Percentiles rank a stretch among this genome's conserved stretches.
Evolutionary conservation across 2,888 invertebrate genomes (phyloP).

Genomic region (Cephalotes varians): DNA sequence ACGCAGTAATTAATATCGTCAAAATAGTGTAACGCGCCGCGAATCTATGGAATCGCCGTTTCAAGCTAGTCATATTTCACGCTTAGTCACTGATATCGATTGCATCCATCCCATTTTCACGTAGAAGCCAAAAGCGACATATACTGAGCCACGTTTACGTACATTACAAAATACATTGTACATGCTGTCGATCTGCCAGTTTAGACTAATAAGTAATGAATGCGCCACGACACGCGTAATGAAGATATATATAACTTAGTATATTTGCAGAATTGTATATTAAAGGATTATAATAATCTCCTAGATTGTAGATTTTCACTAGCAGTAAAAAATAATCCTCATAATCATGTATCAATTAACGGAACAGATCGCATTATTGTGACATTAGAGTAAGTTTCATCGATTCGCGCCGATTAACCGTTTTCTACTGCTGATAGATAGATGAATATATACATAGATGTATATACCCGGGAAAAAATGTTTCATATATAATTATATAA

Average conservation of each 20-base stretch:
- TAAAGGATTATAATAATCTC: constrained; percentile 26
- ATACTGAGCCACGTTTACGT: constrained; percentile 51
- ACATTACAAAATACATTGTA: constrained; percentile 41
- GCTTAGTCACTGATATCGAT: constrained; percentile 60
- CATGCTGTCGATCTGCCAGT: constrained; percentile 54
- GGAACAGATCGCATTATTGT: constrained; percentile 21
- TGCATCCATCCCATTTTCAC: constrained; percentile 41
- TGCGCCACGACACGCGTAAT: constrained; percentile 11
- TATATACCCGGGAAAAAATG: too few species aligned
- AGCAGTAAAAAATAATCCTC: constrained; percentile 51
- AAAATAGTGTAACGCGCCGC: constrained; percentile 37
- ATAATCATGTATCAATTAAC: constrained; percentile 19
- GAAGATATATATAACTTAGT: constrained; percentile 24
- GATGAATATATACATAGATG: not conserved
- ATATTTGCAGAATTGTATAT: not conserved
- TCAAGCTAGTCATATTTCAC: constrained; percentile 70
- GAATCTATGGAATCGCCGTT: constrained; percentile 63
- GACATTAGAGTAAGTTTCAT: constrained; percentile 38
- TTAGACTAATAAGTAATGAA: constrained; percentile 34
- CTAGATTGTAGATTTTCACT: constrained; percentile 53
- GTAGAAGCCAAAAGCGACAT: constrained; percentile 35
- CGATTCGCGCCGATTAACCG: not conserved
- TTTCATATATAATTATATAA: too few species aligned
- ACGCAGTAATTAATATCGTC: constrained; percentile 46
- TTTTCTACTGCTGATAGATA: constrained; percentile 33